phyloP scores from a whole-genome alignment of 2,797 vertebrate genomes.

The Sciurus carolinensis region DNA sequence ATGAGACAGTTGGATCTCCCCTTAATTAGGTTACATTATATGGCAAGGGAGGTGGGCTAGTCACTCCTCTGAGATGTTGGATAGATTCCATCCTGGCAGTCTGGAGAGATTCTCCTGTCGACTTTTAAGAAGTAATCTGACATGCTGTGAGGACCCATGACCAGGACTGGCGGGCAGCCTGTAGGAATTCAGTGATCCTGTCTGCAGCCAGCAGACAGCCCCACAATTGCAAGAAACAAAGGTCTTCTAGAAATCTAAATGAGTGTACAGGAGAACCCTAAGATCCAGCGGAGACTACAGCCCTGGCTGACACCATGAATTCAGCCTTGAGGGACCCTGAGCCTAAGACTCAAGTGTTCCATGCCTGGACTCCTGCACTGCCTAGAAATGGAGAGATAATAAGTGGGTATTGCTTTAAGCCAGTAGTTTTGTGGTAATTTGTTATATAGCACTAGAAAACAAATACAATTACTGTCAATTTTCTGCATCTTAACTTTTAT shows the following conservation, averaged over 20 bases:
- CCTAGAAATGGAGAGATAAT: neutral
- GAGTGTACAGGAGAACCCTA: neutral
- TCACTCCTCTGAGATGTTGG: neutral
- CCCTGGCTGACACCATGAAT: neutral
- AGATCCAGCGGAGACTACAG: neutral
- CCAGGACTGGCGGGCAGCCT: neutral
- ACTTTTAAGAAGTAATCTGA: neutral
- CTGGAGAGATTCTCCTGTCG: neutral
- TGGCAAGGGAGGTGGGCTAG: neutral
- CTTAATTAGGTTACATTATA: neutral
- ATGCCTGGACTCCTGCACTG: neutral
- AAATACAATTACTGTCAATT: neutral
- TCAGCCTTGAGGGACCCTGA: neutral
- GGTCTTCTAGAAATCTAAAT: neutral
- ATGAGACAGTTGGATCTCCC: neutral
- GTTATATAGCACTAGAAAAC: neutral
- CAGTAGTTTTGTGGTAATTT: neutral
- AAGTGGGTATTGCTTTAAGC: neutral
- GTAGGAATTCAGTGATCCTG: neutral
- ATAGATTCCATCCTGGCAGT: neutral
- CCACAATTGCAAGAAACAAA: neutral
- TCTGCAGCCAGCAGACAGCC: neutral
- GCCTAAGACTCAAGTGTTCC: neutral
- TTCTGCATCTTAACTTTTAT: neutral
- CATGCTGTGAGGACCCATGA: neutral